These are phyloP conservation scores for Dreissena polymorpha DNA, from an alignment of 1,140 invertebrate species.

Conservation along the genomic window DNA sequence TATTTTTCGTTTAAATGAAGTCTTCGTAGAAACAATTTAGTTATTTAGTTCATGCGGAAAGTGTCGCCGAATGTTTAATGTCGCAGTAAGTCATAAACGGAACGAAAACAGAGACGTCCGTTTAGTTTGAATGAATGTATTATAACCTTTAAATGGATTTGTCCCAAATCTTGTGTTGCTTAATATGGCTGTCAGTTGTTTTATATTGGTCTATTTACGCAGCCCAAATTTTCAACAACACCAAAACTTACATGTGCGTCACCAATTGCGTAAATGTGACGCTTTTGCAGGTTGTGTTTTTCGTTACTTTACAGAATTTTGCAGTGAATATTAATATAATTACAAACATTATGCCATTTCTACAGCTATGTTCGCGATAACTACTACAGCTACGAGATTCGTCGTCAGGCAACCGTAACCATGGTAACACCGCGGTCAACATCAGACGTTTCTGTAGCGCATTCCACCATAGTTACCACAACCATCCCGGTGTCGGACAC, in stretches of 20 bases:
- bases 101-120: too few species aligned
- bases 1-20: too few species aligned
- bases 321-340: too few species aligned
- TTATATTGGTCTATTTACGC: not conserved
- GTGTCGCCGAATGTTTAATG: too few species aligned
- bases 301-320: not conserved
- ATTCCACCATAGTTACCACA: not conserved
- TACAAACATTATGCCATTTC: too few species aligned
- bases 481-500: not conserved
- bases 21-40: too few species aligned
- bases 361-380: constrained; percentile 25
- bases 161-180: not conserved
- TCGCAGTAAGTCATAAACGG: too few species aligned
- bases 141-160: too few species aligned
- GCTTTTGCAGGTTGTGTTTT: not conserved
- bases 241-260: too few species aligned
- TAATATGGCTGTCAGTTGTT: not conserved
- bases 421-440: not conserved
- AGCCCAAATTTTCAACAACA: not conserved
- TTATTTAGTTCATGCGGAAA: too few species aligned
- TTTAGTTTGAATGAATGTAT: too few species aligned
- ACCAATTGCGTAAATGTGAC: not conserved
- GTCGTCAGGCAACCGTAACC: constrained; percentile 13
- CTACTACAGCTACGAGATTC: constrained; percentile 21
- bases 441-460: too few species aligned